Percentiles rank a stretch among this genome's conserved stretches.
Conservation (phyloP, 1,140 invertebrate genomes). For the Akabosia matsudoensis region DNA sequence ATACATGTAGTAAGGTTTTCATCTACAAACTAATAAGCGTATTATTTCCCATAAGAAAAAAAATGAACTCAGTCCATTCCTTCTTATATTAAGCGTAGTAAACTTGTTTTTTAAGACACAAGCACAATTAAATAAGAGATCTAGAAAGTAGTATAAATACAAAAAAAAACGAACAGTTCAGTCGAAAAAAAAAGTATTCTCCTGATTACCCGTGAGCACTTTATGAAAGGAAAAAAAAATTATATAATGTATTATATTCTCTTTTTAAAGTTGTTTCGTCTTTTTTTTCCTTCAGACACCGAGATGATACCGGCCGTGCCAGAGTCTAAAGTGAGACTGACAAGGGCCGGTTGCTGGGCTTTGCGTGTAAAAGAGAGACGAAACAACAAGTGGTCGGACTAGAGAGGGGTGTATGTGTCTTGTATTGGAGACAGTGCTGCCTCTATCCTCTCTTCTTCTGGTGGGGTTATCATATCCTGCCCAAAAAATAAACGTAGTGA, state of each 20-base stretch:
- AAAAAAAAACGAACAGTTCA: too few relatives aligned
- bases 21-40: constrained; percentile 16
- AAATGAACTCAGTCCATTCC: constrained; percentile 20
- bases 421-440: too few relatives aligned
- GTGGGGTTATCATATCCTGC: too few relatives aligned
- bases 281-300: background rate
- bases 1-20: background rate
- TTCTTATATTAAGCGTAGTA: constrained; percentile 2
- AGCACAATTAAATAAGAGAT: too few relatives aligned
- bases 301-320: background rate
- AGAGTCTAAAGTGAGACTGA: constrained; percentile 16
- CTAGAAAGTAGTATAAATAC: too few relatives aligned
- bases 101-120: too few relatives aligned
- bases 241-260: background rate
- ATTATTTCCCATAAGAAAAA: constrained; percentile 12
- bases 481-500: too few relatives aligned
- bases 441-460: too few relatives aligned
- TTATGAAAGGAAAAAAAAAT: background rate
- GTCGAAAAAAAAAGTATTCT: too few relatives aligned
- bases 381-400: background rate
- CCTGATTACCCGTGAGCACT: too few relatives aligned
- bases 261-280: background rate
- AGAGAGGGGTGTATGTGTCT: too few relatives aligned
- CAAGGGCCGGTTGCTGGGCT: constrained; percentile 1
- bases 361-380: background rate